These are phyloP conservation scores for Pelmatolapia mariae DNA, from an alignment of 2,113 vertebrate species.

Conservation along the genomic window DNA sequence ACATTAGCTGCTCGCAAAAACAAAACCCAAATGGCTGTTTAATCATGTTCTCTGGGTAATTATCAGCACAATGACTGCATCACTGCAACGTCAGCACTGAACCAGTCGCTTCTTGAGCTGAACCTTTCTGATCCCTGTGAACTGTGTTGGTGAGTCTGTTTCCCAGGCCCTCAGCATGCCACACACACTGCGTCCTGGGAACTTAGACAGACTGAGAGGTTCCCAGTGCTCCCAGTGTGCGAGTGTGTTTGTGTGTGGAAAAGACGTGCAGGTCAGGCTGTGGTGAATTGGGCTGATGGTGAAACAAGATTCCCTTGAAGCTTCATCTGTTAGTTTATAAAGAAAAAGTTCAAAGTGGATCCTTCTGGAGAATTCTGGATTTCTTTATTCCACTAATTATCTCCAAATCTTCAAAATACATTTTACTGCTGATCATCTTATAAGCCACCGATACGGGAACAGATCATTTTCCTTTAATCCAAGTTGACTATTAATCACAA, in stretches of 20 bases:
- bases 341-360: background rate
- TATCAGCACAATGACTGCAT: background rate
- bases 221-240: background rate
- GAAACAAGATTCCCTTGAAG: background rate
- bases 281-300: background rate
- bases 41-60: background rate
- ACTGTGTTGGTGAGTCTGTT: background rate
- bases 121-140: background rate
- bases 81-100: background rate
- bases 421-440: background rate
- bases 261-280: background rate
- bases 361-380: background rate
- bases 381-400: background rate
- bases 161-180: background rate
- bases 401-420: background rate
- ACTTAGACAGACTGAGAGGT: background rate
- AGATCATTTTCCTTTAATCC: background rate
- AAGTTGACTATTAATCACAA: background rate
- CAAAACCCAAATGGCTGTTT: background rate
- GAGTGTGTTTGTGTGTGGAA: background rate
- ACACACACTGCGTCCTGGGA: background rate
- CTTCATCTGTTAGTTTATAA: background rate
- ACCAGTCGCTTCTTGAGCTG: background rate
- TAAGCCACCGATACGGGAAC: background rate
- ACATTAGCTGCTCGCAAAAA: background rate